Evolutionary conservation across 1,140 invertebrate species (phyloP).

Genomic region (Drosophila arizonae): DNA sequence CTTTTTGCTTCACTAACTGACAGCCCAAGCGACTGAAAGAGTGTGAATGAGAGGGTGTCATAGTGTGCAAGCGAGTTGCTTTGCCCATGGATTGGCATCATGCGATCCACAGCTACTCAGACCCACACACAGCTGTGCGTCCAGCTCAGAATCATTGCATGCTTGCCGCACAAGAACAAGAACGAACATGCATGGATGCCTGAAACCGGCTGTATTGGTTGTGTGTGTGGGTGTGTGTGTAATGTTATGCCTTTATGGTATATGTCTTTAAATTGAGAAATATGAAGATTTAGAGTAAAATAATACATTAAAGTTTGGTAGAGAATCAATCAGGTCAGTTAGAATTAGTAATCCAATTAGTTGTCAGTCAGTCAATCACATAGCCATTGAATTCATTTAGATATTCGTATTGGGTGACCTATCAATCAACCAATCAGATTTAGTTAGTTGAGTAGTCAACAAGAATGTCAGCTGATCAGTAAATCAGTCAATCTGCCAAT

Average conservation of each 20-base stretch:
- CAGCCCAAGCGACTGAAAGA: not conserved
- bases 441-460: no score
- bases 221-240: slow-evolving; percentile 1
- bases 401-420: no score
- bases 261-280: not conserved
- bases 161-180: slow-evolving; percentile 24
- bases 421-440: no score
- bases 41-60: not conserved
- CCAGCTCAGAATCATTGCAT: slow-evolving; percentile 23
- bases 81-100: slow-evolving; percentile 21
- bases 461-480: no score
- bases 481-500: no score
- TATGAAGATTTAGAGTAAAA: not conserved
- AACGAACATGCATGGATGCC: not conserved
- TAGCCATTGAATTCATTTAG: no score
- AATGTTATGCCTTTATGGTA: not conserved
- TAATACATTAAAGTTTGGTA: no score
- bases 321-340: no score
- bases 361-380: no score
- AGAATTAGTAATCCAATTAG: no score
- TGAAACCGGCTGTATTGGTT: slow-evolving; percentile 6
- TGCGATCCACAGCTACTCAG: slow-evolving; percentile 7
- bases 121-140: slow-evolving; percentile 13
- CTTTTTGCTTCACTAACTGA: slow-evolving; percentile 33
- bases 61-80: not conserved